These are phyloP conservation scores for Apodemus sylvaticus DNA, from an alignment of 2,113 vertebrate species.

Conservation along the genomic window DNA sequence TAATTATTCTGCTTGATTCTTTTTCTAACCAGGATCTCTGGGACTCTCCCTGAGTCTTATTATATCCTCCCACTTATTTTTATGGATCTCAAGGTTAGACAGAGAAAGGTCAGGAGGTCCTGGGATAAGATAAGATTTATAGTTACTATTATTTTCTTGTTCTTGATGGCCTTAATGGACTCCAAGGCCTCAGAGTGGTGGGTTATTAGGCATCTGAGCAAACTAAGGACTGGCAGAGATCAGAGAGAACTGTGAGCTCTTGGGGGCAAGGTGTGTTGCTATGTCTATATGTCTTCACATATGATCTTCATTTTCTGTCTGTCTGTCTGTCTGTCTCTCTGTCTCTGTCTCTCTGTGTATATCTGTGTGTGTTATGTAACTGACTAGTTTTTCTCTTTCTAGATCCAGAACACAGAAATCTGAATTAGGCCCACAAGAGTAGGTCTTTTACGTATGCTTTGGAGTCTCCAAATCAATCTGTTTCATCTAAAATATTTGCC, in stretches of 20 bases:
- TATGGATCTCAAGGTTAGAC: neutral
- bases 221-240: neutral
- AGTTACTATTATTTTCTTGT: neutral
- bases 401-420: neutral
- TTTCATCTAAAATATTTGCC: neutral
- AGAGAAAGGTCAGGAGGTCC: neutral
- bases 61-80: neutral
- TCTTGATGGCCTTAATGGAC: neutral
- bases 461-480: neutral
- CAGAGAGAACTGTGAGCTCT: neutral
- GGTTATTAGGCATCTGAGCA: neutral
- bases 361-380: neutral
- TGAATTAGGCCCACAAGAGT: neutral
- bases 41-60: neutral
- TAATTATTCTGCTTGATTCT: neutral
- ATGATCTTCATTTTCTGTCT: neutral
- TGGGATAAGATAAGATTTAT: neutral
- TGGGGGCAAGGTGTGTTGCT: neutral
- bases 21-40: neutral
- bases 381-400: neutral
- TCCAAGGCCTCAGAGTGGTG: neutral
- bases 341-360: neutral
- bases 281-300: neutral
- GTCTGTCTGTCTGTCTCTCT: neutral
- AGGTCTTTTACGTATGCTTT: no score